These are phyloP conservation scores for Ochropacha duplaris DNA, from an alignment of 2,888 invertebrate genomes.

Conservation along the genomic window DNA sequence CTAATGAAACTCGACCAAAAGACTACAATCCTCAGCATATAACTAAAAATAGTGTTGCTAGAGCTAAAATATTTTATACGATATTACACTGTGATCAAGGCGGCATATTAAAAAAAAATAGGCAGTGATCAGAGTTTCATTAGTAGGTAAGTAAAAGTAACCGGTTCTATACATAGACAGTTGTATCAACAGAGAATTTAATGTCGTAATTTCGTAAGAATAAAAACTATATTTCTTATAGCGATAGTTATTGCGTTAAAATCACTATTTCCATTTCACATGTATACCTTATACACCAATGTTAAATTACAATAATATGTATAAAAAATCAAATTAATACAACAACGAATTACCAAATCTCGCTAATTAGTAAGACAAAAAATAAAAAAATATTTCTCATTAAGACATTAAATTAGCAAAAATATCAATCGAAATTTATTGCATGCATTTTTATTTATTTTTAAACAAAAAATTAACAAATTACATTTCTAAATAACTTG, in stretches of 20 bases:
- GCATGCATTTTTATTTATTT: slow-evolving; percentile 59
- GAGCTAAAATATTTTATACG: background rate
- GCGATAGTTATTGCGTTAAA: slow-evolving; percentile 62
- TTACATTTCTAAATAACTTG: slow-evolving; percentile 63
- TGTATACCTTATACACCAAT: slow-evolving; percentile 50
- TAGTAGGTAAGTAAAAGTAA: slow-evolving; percentile 25
- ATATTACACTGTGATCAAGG: background rate
- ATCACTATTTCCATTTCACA: slow-evolving; percentile 46
- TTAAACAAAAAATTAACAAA: slow-evolving; percentile 64
- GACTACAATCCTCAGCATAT: background rate
- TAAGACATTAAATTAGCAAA: slow-evolving; percentile 63
- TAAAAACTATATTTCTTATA: slow-evolving; percentile 32
- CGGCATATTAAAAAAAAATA: background rate
- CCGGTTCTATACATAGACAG: slow-evolving; percentile 28
- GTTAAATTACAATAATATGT: slow-evolving; percentile 55
- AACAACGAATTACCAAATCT: slow-evolving; percentile 64
- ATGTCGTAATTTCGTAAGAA: slow-evolving; percentile 38
- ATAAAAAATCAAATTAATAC: slow-evolving; percentile 57
- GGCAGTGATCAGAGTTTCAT: slow-evolving; percentile 4
- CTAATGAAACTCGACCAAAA: background rate
- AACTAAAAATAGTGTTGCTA: background rate
- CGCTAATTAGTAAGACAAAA: slow-evolving; percentile 63
- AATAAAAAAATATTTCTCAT: slow-evolving; percentile 42
- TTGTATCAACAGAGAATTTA: slow-evolving; percentile 29
- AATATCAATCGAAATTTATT: slow-evolving; percentile 79